Conservation (phyloP, 2,113 vertebrate genomes). For the Ochotona curzoniae region DNA sequence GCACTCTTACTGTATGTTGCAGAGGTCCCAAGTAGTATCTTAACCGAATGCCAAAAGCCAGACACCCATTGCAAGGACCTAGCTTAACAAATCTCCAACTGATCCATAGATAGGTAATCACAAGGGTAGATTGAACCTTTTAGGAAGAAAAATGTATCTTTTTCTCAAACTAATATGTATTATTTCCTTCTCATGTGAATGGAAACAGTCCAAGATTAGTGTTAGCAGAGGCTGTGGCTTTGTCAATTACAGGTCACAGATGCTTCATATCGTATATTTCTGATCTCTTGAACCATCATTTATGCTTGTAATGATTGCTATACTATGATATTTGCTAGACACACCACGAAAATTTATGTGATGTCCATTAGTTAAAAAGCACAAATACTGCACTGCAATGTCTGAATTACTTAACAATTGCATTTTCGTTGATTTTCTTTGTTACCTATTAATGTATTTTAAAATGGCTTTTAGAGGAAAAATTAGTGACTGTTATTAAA, state of each 20-base stretch:
- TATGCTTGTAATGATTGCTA: neutral
- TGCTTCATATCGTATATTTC: neutral
- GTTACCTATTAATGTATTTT: neutral
- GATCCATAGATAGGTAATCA: neutral
- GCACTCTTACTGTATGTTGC: no score
- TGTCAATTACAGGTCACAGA: neutral
- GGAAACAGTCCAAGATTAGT: neutral
- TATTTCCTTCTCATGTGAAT: neutral
- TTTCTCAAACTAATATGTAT: constrained; percentile 40
- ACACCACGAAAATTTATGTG: constrained; percentile 1
- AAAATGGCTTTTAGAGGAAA: neutral
- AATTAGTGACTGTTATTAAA: neutral
- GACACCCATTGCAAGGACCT: neutral
- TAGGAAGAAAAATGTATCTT: neutral
- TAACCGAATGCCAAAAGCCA: no score
- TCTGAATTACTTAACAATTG: constrained; percentile 1
- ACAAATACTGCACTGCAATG: neutral
- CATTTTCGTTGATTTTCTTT: constrained; percentile 27
- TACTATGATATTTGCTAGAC: neutral
- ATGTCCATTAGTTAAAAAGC: neutral
- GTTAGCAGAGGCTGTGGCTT: neutral
- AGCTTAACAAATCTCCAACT: neutral
- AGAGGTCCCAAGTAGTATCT: no score
- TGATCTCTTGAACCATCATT: neutral
- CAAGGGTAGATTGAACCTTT: neutral